Evolutionary conservation across 2,888 invertebrate species (phyloP), one percentile per base, ranked within the genome.

Genomic region (Epistrophe grossulariae): DNA sequence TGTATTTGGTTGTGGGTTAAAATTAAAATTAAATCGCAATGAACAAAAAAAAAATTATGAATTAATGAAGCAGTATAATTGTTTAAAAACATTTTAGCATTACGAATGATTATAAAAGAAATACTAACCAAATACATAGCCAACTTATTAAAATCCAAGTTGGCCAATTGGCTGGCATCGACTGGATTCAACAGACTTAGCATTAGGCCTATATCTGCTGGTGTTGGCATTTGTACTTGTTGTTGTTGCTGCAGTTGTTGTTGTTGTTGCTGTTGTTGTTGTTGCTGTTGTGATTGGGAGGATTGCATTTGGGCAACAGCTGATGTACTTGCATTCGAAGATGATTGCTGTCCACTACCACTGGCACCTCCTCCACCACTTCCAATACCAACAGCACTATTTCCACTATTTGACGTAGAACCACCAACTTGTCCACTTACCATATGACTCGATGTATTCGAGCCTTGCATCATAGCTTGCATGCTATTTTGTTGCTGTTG

Each of bases 101-200:
- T 43, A 9, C 71, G n/a, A 40, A 0, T 35, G 19, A 89, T 90
- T 90, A 90, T 91, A 91, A 91, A 91, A 90, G 91, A 91, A 90
- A 92, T 94, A 94, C 95, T 94, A 93, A 96, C 96, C 95, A 96
- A 93, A 92, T 96, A 96, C 94, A 96, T 95, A 90, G 96, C 95
- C 92, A 96, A 94, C 92, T 96, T 95, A 92, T 96, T 96, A 90
- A 96, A 94, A 92, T 96, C 96, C 95, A 95, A 95, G 93, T 95
- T 95, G 91, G 95, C 95, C 92, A 95, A 94, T 91, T 95, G 95
- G 89, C 93, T 94, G 90, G 94, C 94, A 89, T 93, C 93, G 89
- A 91, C 91, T 77, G 93, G 92, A 91, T 93, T 93, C 87, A 93
- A 90, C 50, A 93, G 91, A 89, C 92, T 93, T 76, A 93, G 90